Evolutionary conservation across 2,888 invertebrate species (phyloP), one percentile per base, ranked within the genome.

Genomic region (Pandemis cinnamomeana): DNA sequence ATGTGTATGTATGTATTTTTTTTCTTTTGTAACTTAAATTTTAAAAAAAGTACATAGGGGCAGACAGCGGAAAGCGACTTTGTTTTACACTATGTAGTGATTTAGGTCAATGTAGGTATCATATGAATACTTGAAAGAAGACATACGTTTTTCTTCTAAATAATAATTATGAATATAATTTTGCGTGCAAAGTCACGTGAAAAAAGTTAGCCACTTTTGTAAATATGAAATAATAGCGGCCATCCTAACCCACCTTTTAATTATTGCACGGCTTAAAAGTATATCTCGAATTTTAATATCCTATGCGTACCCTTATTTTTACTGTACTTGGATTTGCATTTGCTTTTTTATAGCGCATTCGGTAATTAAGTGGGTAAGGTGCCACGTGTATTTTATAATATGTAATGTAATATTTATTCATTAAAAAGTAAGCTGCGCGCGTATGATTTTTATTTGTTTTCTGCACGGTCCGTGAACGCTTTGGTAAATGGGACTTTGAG

Each of bases 251-350:
- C 86, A 87, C 88, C 88, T 89, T 86, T 83, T 87, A 87, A 89
- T 87, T 87, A 86, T 86, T 63, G 60, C 62, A 81, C 78, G 81
- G 86, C 83, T 86, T 84, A 85, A 82, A 36, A 81, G 84, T 75
- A 75, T 76, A 90, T 90, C 89, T 89, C 89, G 89, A 90, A 91
- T 91, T 89, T 91, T 91, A 91, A 91, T 91, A 90, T 83, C 82
- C 77, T 84, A 89, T 85, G 77, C 76, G 77, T 77, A 79, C 85
- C 86, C 84, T 90, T 89, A 90, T 91, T 91, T 91, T 91, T 91
- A 89, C 88, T 88, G 86, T 87, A 83, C 86, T 86, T 87, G 84
- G 82, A 89, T 92, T 92, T 90, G 86, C 88, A 88, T 89, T 78
- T 82, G 81, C 80, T 82, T 82, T 84, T 83, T 83, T 79, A 82